phyloP scores from a whole-genome alignment of 2,888 invertebrate genomes.

The Epicampocera succincta region DNA sequence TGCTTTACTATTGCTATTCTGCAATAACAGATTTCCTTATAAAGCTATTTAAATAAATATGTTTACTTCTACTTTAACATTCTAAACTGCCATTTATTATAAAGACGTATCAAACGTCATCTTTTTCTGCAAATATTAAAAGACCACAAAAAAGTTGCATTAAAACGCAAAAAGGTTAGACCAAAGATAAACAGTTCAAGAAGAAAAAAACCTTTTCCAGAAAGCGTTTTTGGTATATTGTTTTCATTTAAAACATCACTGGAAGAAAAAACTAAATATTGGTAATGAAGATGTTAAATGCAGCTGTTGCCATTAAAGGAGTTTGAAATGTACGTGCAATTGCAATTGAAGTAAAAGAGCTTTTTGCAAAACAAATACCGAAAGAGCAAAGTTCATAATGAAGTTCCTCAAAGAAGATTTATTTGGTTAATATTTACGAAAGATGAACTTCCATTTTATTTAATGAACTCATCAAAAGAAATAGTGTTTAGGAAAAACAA shows the following conservation, averaged over 20 bases:
- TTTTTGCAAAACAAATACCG: conserved; percentile 11
- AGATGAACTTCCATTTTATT: conserved; percentile 60
- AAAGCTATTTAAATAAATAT: conserved; percentile 49
- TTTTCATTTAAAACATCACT: conserved; percentile 28
- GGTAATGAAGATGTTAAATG: conserved; percentile 67
- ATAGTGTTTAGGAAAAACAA: conserved; percentile 15
- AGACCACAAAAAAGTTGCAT: conserved; percentile 22
- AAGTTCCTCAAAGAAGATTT: conserved; percentile 43
- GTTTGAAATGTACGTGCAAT: conserved; percentile 40
- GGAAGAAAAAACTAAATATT: conserved; percentile 10
- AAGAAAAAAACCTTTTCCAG: conserved; percentile 34
- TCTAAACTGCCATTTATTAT: conserved; percentile 53
- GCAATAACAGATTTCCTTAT: conserved; percentile 24
- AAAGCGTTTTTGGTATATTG: conserved; percentile 23
- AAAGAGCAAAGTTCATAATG: conserved; percentile 59
- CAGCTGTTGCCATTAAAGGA: conserved; percentile 67
- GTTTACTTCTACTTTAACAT: conserved; percentile 40
- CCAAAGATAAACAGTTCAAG: conserved; percentile 65
- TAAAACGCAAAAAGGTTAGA: conserved; percentile 66
- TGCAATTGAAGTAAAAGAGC: conserved; percentile 37
- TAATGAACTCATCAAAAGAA: conserved; percentile 64
- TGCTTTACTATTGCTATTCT: background rate
- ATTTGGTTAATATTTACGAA: conserved; percentile 61
- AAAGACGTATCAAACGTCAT: conserved; percentile 56
- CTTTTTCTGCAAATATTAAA: conserved; percentile 40